These are phyloP conservation scores for Crambe crambe DNA, from an alignment of 37 sponge, comb jelly and placozoan genomes.

Conservation along the genomic window DNA sequence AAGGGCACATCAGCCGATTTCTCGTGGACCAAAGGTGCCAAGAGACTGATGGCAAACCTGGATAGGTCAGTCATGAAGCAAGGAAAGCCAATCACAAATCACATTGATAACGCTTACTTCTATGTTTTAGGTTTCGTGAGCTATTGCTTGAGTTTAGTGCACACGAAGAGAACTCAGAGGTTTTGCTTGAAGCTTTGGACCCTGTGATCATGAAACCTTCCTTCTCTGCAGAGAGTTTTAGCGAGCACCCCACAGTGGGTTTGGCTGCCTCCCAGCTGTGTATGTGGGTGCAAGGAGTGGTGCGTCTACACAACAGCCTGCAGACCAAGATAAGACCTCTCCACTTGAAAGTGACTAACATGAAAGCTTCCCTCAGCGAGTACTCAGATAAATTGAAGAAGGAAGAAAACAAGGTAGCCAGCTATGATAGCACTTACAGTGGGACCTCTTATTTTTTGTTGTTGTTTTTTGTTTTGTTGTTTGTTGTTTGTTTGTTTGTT, in stretches of 20 bases:
- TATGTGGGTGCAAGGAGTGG: slow-evolving; percentile 59
- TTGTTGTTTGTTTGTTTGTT: no score
- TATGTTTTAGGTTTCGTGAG: slow-evolving; percentile 45
- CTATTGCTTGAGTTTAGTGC: slow-evolving; percentile 45
- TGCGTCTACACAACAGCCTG: slow-evolving; percentile 27
- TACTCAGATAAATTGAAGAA: slow-evolving; percentile 48
- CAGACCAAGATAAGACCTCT: slow-evolving; percentile 65
- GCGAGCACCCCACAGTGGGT: slow-evolving; percentile 19
- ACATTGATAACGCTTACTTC: background rate
- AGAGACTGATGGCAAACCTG: slow-evolving; percentile 90
- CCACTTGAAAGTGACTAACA: slow-evolving; percentile 28
- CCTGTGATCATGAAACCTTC: slow-evolving; percentile 19
- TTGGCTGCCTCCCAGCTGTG: slow-evolving; percentile 54
- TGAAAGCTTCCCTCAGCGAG: slow-evolving; percentile 54
- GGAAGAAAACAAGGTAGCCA: slow-evolving; percentile 58
- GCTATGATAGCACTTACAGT: no score
- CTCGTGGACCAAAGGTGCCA: slow-evolving; percentile 95
- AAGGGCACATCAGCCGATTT: slow-evolving; percentile 89
- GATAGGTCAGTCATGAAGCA: slow-evolving; percentile 54
- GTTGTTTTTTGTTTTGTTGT: no score
- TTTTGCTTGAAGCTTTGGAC: slow-evolving; percentile 44
- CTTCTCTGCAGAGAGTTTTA: slow-evolving; percentile 19
- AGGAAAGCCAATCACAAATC: background rate
- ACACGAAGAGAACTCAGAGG: slow-evolving; percentile 48
- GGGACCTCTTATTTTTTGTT: no score